Conservation (phyloP, 1,140 invertebrate species). For the Meloidogyne chitwoodi region DNA sequence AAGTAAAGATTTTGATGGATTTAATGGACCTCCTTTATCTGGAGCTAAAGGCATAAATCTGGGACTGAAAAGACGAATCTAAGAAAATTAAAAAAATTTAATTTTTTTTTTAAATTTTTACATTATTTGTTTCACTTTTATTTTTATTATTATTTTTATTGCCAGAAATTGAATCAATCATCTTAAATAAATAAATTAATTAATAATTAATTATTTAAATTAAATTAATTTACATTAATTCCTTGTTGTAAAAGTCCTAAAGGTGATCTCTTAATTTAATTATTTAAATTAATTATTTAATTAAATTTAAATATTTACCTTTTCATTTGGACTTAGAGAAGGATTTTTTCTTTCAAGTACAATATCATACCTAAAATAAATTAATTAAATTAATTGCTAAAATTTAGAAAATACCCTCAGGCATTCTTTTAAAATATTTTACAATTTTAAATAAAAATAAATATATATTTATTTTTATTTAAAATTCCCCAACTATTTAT, state of each 20-base stretch:
- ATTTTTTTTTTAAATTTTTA: not conserved
- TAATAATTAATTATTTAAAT: not conserved
- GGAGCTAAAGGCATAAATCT: conserved; percentile 18
- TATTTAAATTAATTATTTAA: not conserved
- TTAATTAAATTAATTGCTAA: too few species aligned
- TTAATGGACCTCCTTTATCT: conserved; percentile 13
- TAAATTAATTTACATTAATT: not conserved
- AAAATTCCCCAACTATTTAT: too few species aligned
- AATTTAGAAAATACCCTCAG: too few species aligned
- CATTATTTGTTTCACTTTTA: not conserved
- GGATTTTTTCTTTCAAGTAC: conserved; percentile 9
- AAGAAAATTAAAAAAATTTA: not conserved
- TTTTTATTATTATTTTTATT: not conserved
- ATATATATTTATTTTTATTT: too few species aligned
- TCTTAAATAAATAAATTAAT: not conserved
- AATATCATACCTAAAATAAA: conserved; percentile 16
- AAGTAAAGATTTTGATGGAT: not conserved
- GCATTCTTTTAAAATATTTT: too few species aligned
- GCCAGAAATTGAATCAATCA: not conserved
- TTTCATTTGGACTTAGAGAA: conserved; percentile 9
- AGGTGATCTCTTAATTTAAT: not conserved
- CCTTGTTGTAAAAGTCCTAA: conserved; percentile 8
- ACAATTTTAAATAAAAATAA: too few species aligned
- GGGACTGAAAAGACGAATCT: conserved; percentile 10
- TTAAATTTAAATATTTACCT: not conserved